phyloP scores from a whole-genome alignment of 53 echinoderm and acorn worm genomes.

The Paracentrotus lividus region DNA sequence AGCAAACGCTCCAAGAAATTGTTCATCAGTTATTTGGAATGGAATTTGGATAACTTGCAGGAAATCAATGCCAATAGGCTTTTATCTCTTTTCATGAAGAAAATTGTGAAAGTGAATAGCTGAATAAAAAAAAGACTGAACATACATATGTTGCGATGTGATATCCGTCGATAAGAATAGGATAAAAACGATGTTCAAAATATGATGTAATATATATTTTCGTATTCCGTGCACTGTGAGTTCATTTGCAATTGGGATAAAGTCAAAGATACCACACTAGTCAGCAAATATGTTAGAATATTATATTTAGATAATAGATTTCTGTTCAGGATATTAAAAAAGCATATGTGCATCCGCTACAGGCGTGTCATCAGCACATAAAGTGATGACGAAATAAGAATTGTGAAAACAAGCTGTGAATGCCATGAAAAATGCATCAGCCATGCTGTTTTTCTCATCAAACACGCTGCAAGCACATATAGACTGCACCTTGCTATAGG shows the following conservation, averaged over 20 bases:
- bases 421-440: constrained; percentile 33
- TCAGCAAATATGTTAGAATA: not conserved
- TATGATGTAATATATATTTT: not conserved
- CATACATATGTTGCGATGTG: too few relatives aligned
- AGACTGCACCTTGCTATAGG: constrained; percentile 10
- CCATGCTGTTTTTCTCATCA: constrained; percentile 37
- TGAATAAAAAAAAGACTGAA: too few relatives aligned
- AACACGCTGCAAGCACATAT: not conserved
- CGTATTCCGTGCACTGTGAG: not conserved
- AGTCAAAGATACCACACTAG: not conserved
- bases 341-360: not conserved
- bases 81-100: too few relatives aligned
- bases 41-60: too few relatives aligned
- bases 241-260: not conserved
- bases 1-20: too few relatives aligned
- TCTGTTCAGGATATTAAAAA: not conserved
- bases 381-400: constrained; percentile 27
- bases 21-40: too few relatives aligned
- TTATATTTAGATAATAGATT: not conserved
- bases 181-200: not conserved
- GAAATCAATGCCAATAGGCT: too few relatives aligned
- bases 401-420: not conserved
- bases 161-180: too few relatives aligned
- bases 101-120: too few relatives aligned
- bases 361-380: constrained; percentile 2